Evolutionary conservation across 2,113 vertebrate genomes (phyloP), one percentile per base, ranked within the genome.

Genomic region (Oenanthe oenanthe): DNA sequence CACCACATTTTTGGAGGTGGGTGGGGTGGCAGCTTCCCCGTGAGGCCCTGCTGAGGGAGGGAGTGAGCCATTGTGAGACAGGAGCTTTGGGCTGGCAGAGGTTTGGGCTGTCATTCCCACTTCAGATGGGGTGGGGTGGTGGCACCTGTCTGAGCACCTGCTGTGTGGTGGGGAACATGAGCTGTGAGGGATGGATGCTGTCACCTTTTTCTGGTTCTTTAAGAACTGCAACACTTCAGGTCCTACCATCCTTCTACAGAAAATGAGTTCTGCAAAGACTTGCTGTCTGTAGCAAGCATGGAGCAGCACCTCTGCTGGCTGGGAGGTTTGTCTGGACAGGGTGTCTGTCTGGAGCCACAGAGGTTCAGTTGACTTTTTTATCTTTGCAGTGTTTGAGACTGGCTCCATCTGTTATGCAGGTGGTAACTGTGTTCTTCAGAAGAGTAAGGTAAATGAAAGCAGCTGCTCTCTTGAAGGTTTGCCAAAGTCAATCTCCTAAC

Each of bases 11-110:
- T 36, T 56, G 18, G 29, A 74, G 15, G 34, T 78, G 13, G 6
- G 26, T 1, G 1, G 9, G 15, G 10, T 31, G 5, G 25, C 63
- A 76, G 60, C 40, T 3, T 0, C 13, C 19, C 17, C 2, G 0
- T 48, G 31, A 58, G 58, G 45, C 24, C 26, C 28, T 71, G n/a
- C 34, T 1, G 0, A 38, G 36, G 21, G 17, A 62, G 12, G 7
- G 21, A 62, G 12, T 7, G 25, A 79, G 29, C 21, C 0, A 0
- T 5, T 6, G 1, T 42, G 29, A 28, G 28, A 24, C 0, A 0
- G 48, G 32, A 56, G 36, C 40, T 2, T 48, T 24, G 47, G 47
- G 47, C 22, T 48, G 47, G 7, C 26, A 31, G 24, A 47, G 32
- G 8, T 70, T 68, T 47, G 38, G 45, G 7, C 29, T 84, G 24